Percentiles rank a stretch among this genome's conserved stretches.
phyloP scores from a whole-genome alignment of 2,113 vertebrate genomes.

The Sinocyclocheilus rhinocerous region DNA sequence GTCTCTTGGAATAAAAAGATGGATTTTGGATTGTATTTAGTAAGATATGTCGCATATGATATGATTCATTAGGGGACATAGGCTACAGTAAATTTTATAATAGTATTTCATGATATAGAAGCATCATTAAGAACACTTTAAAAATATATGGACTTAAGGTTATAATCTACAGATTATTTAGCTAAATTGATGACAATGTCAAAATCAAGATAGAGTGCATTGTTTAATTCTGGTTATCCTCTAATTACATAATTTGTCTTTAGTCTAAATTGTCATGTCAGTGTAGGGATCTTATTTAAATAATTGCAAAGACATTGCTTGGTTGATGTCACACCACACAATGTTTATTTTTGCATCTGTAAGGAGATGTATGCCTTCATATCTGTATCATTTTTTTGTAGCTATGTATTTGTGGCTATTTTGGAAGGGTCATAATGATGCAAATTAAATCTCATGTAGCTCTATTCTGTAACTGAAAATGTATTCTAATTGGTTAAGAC shows the following conservation, averaged over 20 bases:
- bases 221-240: background rate
- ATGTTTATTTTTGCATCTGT: constrained; percentile 8
- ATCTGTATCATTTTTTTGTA: background rate
- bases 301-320: background rate
- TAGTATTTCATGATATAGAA: background rate
- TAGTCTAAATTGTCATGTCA: constrained; percentile 19
- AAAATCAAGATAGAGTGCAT: constrained; percentile 23
- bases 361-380: background rate
- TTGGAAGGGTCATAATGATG: constrained; percentile 20
- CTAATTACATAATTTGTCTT: constrained; percentile 24
- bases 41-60: background rate
- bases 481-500: background rate
- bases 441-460: constrained; percentile 37
- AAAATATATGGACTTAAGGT: background rate
- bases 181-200: constrained; percentile 11
- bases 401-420: constrained; percentile 31
- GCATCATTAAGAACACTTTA: background rate
- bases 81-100: background rate
- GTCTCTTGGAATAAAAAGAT: background rate
- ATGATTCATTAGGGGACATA: background rate
- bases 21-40: background rate
- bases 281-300: constrained; percentile 4
- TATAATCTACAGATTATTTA: background rate
- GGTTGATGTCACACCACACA: constrained; percentile 12
- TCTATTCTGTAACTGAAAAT: constrained; percentile 21